These are phyloP conservation scores for Acromyrmex charruanus DNA, from an alignment of 1,140 invertebrate genomes.

Conservation along the genomic window DNA sequence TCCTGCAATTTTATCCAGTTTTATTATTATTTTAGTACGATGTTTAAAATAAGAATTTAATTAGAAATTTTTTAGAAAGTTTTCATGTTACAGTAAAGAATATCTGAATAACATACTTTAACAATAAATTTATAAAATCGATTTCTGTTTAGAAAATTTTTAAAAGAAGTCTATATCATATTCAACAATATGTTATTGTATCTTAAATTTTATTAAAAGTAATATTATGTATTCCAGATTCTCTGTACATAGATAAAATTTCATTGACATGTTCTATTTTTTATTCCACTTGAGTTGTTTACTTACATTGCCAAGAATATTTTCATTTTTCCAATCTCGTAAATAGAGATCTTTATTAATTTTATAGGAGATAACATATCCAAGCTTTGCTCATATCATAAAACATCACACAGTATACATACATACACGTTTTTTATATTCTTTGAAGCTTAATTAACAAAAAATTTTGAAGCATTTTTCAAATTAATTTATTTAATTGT, in stretches of 20 bases:
- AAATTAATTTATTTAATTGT: conserved; percentile 4
- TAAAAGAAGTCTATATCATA: not conserved
- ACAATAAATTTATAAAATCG: not conserved
- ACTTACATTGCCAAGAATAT: not conserved
- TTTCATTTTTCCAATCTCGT: not conserved
- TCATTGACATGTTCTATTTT: conserved; percentile 3
- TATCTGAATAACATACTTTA: not conserved
- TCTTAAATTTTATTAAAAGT: not conserved
- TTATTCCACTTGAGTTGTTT: not conserved
- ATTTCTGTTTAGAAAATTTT: not conserved
- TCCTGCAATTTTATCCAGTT: no score
- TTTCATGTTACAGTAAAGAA: not conserved
- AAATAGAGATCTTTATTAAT: not conserved
- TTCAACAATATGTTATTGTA: not conserved
- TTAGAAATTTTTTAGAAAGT: no score
- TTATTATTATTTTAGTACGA: no score
- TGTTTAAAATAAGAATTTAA: no score
- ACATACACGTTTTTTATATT: not conserved
- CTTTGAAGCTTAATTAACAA: not conserved
- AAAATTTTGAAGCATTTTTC: not conserved
- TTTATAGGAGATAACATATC: not conserved
- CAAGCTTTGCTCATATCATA: not conserved
- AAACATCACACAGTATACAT: not conserved
- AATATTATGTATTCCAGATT: not conserved
- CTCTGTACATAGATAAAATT: not conserved